These are phyloP conservation scores for Lasiommata megera DNA, from an alignment of 2,888 invertebrate genomes.

Conservation along the genomic window DNA sequence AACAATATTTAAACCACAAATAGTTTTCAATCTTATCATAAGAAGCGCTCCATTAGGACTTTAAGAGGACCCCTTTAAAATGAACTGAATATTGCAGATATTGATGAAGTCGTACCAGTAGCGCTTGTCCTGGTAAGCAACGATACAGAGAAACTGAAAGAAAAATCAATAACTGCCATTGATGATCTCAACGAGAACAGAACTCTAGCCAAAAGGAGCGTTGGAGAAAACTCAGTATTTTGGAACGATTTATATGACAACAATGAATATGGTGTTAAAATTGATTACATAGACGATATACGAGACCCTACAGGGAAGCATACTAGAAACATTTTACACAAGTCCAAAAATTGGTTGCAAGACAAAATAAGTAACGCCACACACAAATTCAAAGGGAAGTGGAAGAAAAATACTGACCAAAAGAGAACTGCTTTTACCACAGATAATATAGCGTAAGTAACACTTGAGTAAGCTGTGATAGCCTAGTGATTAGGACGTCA, in stretches of 20 bases:
- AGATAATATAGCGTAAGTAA: not conserved
- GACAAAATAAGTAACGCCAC: constrained; percentile 49
- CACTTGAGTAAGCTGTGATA: not conserved
- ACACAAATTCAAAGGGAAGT: constrained; percentile 35
- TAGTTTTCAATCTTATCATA: too few relatives aligned
- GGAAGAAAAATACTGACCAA: not conserved
- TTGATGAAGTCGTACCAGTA: constrained; percentile 17
- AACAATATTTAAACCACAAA: too few relatives aligned
- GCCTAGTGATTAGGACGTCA: too few relatives aligned
- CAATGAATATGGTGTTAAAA: constrained; percentile 60
- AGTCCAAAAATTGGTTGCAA: constrained; percentile 56
- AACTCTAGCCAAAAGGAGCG: constrained; percentile 53
- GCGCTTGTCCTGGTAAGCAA: constrained; percentile 19
- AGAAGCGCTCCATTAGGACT: too few relatives aligned
- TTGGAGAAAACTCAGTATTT: constrained; percentile 49
- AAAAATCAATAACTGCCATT: not conserved
- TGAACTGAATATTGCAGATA: constrained; percentile 14
- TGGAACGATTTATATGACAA: constrained; percentile 68
- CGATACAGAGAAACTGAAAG: not conserved
- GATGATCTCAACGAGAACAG: constrained; percentile 16
- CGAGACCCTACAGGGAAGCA: constrained; percentile 39
- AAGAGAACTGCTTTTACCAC: not conserved
- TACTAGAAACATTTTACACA: constrained; percentile 45
- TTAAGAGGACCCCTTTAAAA: too few relatives aligned
- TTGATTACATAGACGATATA: constrained; percentile 44